These are phyloP conservation scores for Eupithecia exiguata DNA, from an alignment of 2,888 invertebrate species.

Conservation along the genomic window DNA sequence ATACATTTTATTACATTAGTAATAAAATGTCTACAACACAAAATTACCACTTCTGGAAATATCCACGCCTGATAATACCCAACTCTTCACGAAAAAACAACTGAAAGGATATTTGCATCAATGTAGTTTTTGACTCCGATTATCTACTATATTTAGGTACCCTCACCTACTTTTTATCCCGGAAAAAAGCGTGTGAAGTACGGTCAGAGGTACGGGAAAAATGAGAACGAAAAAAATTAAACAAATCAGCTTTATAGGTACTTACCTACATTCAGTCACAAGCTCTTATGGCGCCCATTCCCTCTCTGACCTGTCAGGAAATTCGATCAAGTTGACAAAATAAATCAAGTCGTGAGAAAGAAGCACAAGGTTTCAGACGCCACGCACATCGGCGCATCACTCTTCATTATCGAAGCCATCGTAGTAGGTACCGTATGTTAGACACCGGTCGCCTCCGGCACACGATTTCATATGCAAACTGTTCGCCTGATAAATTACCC, in stretches of 20 bases:
- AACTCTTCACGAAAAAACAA: background rate
- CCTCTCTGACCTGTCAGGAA: background rate
- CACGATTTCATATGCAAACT: slow-evolving; percentile 78
- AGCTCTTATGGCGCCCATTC: background rate
- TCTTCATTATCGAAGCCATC: slow-evolving; percentile 45
- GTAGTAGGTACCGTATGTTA: slow-evolving; percentile 46
- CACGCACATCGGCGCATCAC: slow-evolving; percentile 39
- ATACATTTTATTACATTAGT: too few species aligned
- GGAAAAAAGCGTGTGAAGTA: background rate
- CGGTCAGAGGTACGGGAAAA: background rate
- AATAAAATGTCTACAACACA: background rate
- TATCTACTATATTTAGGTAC: background rate
- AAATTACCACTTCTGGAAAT: background rate
- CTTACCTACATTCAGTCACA: background rate
- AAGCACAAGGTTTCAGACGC: slow-evolving; percentile 12
- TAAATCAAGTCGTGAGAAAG: slow-evolving; percentile 12
- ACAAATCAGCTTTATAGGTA: background rate
- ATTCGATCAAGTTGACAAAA: background rate
- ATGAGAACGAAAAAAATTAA: background rate
- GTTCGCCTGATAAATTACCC: slow-evolving; percentile 74
- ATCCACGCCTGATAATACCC: background rate
- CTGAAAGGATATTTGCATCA: background rate
- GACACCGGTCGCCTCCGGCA: slow-evolving; percentile 66
- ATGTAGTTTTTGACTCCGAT: background rate
- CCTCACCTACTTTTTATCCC: background rate